Evolutionary conservation across 2,113 vertebrate species (phyloP).

Genomic region (Cricetomys ansorgei): DNA sequence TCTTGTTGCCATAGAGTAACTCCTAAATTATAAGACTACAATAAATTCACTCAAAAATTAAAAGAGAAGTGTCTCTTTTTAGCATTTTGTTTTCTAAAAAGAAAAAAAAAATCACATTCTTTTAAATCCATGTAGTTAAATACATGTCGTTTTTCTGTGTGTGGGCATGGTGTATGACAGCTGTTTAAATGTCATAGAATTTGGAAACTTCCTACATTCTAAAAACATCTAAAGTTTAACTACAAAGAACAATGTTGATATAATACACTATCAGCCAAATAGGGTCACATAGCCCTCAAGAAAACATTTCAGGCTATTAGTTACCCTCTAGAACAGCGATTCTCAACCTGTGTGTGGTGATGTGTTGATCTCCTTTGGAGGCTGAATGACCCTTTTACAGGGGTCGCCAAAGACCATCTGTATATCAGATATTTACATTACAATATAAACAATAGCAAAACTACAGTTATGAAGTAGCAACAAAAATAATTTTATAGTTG

Average conservation of each 20-base stretch:
- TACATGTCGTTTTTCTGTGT: background rate
- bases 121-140: background rate
- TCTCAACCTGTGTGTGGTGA: no score
- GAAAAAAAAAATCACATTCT: conserved; percentile 10
- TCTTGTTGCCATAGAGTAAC: background rate
- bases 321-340: background rate
- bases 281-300: background rate
- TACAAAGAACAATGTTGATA: background rate
- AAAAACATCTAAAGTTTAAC: conserved; percentile 11
- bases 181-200: background rate
- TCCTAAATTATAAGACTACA: background rate
- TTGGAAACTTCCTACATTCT: conserved; percentile 16
- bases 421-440: no score
- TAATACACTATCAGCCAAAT: background rate
- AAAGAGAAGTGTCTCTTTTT: background rate
- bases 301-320: background rate
- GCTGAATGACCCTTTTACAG: no score
- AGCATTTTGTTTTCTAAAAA: conserved; percentile 35
- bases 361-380: no score
- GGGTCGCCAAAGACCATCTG: no score
- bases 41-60: conserved; percentile 17
- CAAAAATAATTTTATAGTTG: no score
- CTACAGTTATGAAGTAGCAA: no score
- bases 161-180: background rate
- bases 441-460: no score